Percentiles rank a stretch among this genome's conserved stretches.
Conservation (phyloP, 2,113 vertebrate species). For the Spea multiplicata region DNA sequence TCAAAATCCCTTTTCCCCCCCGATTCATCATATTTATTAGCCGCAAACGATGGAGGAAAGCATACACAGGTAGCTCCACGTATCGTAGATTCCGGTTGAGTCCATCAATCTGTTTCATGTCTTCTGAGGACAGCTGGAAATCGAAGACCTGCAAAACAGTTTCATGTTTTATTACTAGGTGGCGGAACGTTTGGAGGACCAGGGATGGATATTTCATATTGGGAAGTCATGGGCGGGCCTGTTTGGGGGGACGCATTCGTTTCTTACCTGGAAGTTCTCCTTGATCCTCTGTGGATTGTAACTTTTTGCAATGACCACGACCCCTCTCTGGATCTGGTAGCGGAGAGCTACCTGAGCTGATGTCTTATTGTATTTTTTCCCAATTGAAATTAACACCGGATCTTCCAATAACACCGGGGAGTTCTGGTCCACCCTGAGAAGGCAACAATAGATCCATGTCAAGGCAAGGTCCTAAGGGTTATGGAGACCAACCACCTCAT, state of each 20-base stretch:
- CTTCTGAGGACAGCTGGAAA: constrained; percentile 66
- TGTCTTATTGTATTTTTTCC: constrained; percentile 38
- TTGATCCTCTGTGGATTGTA: constrained; percentile 39
- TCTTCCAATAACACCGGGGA: constrained; percentile 49
- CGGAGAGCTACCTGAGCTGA: constrained; percentile 49
- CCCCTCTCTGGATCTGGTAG: constrained; percentile 49
- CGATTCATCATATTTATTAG: too few relatives aligned
- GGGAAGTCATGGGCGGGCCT: too few relatives aligned
- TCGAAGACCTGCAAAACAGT: constrained; percentile 69
- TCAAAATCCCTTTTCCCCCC: too few relatives aligned
- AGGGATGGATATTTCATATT: too few relatives aligned
- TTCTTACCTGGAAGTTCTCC: constrained; percentile 51
- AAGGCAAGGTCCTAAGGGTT: too few relatives aligned
- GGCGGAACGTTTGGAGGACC: too few relatives aligned
- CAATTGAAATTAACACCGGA: constrained; percentile 39
- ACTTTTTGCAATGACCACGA: constrained; percentile 47
- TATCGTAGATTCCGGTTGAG: constrained; percentile 73
- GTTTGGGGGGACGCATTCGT: too few relatives aligned
- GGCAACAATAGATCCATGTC: neutral
- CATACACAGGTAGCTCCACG: neutral
- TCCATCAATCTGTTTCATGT: constrained; percentile 66
- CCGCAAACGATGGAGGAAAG: too few relatives aligned
- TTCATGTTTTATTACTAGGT: too few relatives aligned
- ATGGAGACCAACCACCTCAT: too few relatives aligned
- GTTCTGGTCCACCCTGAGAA: constrained; percentile 6